Evolutionary conservation across 2,113 vertebrate species (phyloP).

Genomic region (Chaenogobius annularis): DNA sequence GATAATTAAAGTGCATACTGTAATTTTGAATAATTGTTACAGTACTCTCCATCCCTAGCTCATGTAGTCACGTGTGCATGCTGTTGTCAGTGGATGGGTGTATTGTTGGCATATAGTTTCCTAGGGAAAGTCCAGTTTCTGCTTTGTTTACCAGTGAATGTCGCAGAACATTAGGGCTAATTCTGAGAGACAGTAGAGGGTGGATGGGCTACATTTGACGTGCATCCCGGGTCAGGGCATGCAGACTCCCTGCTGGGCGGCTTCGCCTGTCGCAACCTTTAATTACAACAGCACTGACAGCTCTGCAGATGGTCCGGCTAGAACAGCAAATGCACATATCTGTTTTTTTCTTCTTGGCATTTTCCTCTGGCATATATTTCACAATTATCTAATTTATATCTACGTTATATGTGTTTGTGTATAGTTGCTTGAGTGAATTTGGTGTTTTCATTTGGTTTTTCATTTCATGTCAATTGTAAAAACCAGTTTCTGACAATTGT

Average conservation of each 20-base stretch:
- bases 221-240: slow-evolving; percentile 44
- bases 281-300: slow-evolving; percentile 71
- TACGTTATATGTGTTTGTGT: not conserved
- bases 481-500: not conserved
- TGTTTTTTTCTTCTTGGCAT: not conserved
- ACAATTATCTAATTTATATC: not conserved
- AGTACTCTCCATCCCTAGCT: not conserved
- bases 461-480: not conserved
- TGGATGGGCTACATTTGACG: slow-evolving; percentile 50
- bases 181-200: slow-evolving; percentile 48
- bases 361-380: not conserved
- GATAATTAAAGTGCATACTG: not conserved
- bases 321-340: slow-evolving; percentile 29
- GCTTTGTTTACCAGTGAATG: slow-evolving; percentile 60
- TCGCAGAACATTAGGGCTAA: slow-evolving; percentile 65
- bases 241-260: slow-evolving; percentile 65
- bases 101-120: slow-evolving; percentile 68
- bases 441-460: not conserved
- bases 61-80: slow-evolving; percentile 1
- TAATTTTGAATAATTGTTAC: not conserved
- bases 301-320: slow-evolving; percentile 62
- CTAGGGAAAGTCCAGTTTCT: slow-evolving; percentile 61
- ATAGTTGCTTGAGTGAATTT: not conserved
- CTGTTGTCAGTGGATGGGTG: slow-evolving; percentile 37
- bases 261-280: slow-evolving; percentile 69